Percentiles rank a stretch among this genome's conserved stretches.
Evolutionary conservation across 2,113 vertebrate species (phyloP).

Genomic region (Bagarius yarrelli): DNA sequence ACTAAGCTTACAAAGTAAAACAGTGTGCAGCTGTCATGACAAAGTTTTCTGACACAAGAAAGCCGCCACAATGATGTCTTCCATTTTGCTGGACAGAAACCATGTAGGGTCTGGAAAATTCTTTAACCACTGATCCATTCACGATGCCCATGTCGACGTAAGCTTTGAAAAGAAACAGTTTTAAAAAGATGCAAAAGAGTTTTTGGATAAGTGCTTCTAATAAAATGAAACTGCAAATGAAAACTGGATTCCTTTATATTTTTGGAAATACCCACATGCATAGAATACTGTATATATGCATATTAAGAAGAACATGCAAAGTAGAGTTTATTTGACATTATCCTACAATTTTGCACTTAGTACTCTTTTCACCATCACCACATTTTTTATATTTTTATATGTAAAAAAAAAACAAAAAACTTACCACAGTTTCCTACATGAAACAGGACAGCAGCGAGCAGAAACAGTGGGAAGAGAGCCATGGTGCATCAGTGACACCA

Average conservation of each 20-base stretch:
- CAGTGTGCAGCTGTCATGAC: constrained; percentile 56
- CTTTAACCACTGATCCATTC: constrained; percentile 38
- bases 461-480: constrained; percentile 12
- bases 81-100: constrained; percentile 44
- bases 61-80: constrained; percentile 44
- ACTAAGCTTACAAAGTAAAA: constrained; percentile 20
- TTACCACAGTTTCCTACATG: constrained; percentile 27
- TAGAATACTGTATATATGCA: background rate
- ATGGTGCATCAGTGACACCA: constrained; percentile 8
- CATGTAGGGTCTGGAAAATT: constrained; percentile 55
- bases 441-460: constrained; percentile 25
- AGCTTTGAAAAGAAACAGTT: constrained; percentile 29
- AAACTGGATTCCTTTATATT: background rate
- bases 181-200: background rate
- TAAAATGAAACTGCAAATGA: background rate
- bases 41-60: constrained; percentile 44
- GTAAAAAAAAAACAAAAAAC: background rate
- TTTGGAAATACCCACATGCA: background rate
- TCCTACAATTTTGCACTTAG: background rate
- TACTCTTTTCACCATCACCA: background rate
- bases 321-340: background rate
- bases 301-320: background rate
- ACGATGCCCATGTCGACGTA: constrained; percentile 32
- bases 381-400: no score
- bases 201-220: background rate